A percentile compares a stretch with the other conserved stretches of the same genome.
phyloP scores from a whole-genome alignment of 2,888 invertebrate genomes.

The Orgyia antiqua region DNA sequence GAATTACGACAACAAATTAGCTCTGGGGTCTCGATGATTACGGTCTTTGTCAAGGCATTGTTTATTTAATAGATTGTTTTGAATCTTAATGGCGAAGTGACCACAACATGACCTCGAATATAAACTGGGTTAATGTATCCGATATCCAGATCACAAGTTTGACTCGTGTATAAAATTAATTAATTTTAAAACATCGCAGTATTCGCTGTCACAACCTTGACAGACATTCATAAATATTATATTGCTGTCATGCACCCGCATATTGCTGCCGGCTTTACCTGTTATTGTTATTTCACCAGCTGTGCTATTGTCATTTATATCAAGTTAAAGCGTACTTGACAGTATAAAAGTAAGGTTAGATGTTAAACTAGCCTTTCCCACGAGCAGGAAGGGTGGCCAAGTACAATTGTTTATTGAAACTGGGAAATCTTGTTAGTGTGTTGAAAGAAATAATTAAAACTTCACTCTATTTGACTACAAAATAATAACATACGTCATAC shows the following conservation, averaged over 20 bases:
- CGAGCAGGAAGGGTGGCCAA: slow-evolving; percentile 20
- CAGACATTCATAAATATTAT: slow-evolving; percentile 37
- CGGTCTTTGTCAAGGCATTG: slow-evolving; percentile 13
- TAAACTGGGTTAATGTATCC: slow-evolving; percentile 66
- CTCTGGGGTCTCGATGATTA: slow-evolving; percentile 5
- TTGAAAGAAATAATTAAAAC: too few species aligned
- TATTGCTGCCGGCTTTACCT: slow-evolving; percentile 20
- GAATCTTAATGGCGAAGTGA: slow-evolving; percentile 45
- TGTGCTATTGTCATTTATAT: slow-evolving; percentile 29
- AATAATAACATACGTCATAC: too few species aligned
- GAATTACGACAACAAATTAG: slow-evolving; percentile 6
- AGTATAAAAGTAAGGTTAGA: slow-evolving; percentile 11
- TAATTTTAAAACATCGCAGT: slow-evolving; percentile 29
- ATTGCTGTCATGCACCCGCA: slow-evolving; percentile 36
- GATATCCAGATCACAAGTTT: slow-evolving; percentile 56
- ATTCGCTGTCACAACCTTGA: slow-evolving; percentile 46
- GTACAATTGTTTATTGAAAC: slow-evolving; percentile 7
- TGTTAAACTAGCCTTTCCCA: slow-evolving; percentile 19
- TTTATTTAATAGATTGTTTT: slow-evolving; percentile 14
- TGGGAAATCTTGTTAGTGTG: too few species aligned
- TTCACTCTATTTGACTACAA: too few species aligned
- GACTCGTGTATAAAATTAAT: slow-evolving; percentile 41
- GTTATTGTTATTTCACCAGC: slow-evolving; percentile 26
- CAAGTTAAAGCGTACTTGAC: slow-evolving; percentile 8
- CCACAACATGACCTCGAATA: slow-evolving; percentile 47